Conservation (phyloP, 2,797 vertebrate genomes). For the Schizopygopsis pylzovi region DNA sequence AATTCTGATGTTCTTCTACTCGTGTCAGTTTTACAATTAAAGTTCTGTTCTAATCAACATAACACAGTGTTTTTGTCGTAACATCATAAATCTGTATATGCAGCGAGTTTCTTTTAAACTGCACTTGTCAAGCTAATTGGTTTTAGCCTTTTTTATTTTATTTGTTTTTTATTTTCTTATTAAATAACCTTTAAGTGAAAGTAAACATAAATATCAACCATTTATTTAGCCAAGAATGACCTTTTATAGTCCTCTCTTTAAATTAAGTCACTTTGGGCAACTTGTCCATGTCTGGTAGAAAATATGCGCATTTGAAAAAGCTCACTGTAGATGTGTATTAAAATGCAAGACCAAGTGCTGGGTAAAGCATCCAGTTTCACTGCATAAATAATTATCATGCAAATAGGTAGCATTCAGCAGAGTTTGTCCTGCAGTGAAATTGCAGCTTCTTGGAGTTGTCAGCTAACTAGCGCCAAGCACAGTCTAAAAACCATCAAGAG, state of each 20-base stretch:
- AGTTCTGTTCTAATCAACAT: not conserved
- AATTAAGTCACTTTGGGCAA: not conserved
- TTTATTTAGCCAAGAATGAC: not conserved
- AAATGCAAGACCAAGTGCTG: conserved; percentile 48
- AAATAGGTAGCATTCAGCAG: conserved; percentile 53
- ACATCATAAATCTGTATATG: not conserved
- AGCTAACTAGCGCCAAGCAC: conserved; percentile 37
- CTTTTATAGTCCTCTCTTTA: not conserved
- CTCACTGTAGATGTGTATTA: conserved; percentile 38
- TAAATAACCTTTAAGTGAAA: not conserved
- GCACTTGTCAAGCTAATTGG: not conserved
- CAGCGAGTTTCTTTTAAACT: not conserved
- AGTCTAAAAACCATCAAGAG: conserved; percentile 38
- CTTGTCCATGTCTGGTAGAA: not conserved
- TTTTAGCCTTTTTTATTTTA: not conserved
- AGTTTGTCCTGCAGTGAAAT: conserved; percentile 55
- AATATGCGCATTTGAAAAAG: not conserved
- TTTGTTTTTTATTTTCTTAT: not conserved
- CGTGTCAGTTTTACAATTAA: not conserved
- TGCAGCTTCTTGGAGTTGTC: conserved; percentile 44
- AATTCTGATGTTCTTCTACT: conserved; percentile 3
- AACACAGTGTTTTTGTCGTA: not conserved
- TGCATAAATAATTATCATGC: conserved; percentile 55
- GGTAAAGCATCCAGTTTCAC: conserved; percentile 43
- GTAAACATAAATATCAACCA: not conserved